Evolutionary conservation across 2,888 invertebrate species (phyloP).

Genomic region (Monoplex corrugatus): DNA sequence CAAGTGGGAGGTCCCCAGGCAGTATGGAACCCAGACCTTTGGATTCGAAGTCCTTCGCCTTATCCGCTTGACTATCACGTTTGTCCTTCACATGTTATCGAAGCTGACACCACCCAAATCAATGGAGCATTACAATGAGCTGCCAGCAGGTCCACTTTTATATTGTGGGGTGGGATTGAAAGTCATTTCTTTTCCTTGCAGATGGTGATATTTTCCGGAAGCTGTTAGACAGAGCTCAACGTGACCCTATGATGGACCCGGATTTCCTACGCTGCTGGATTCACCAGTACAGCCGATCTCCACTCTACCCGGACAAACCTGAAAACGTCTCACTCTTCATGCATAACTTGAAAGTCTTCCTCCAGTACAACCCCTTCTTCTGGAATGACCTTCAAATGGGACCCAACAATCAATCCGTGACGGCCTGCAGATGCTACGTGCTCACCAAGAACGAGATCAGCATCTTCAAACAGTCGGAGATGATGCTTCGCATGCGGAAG

Average conservation of each 20-base stretch:
- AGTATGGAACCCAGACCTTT: no score
- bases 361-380: slow-evolving; percentile 32
- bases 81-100: no score
- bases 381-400: slow-evolving; percentile 52
- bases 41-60: no score
- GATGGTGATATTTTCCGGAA: background rate
- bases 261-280: slow-evolving; percentile 48
- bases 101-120: no score
- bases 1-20: no score
- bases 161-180: no score
- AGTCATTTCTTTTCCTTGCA: no score
- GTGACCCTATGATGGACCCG: slow-evolving; percentile 8
- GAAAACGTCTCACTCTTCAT: slow-evolving; percentile 28
- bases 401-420: slow-evolving; percentile 83
- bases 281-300: slow-evolving; percentile 8
- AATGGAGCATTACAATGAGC: no score
- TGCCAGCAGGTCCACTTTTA: no score
- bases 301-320: background rate
- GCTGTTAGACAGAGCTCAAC: background rate
- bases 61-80: no score
- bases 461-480: slow-evolving; percentile 82
- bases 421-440: slow-evolving; percentile 85
- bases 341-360: slow-evolving; percentile 10
- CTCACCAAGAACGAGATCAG: slow-evolving; percentile 89
- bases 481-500: slow-evolving; percentile 67